These are phyloP conservation scores for Osmerus mordax DNA, from an alignment of 2,113 vertebrate genomes.

Conservation along the genomic window DNA sequence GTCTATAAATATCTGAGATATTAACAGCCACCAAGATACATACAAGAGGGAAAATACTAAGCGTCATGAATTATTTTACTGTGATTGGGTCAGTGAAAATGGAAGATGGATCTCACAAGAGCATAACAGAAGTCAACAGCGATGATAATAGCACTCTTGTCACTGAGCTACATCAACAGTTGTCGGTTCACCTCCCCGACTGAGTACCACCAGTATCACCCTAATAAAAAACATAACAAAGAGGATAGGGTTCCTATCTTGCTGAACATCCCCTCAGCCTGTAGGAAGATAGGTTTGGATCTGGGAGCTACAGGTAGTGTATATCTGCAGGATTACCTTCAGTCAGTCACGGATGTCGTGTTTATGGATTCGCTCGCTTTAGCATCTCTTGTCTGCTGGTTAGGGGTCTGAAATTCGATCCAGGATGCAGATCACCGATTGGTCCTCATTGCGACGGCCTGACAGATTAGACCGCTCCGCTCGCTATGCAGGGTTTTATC, in stretches of 20 bases:
- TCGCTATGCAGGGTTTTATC: not conserved
- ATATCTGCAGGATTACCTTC: constrained; percentile 46
- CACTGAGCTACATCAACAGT: not conserved
- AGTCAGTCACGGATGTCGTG: constrained; percentile 49
- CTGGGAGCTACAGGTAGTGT: constrained; percentile 28
- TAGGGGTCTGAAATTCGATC: constrained; percentile 42
- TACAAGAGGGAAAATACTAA: not conserved
- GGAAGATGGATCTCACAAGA: too few relatives aligned
- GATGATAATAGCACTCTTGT: too few relatives aligned
- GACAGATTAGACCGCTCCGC: constrained; percentile 14
- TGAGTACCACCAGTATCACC: not conserved
- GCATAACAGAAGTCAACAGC: too few relatives aligned
- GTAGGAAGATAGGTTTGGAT: not conserved
- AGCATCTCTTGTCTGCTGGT: constrained; percentile 20
- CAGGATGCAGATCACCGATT: constrained; percentile 37
- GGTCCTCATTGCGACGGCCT: not conserved
- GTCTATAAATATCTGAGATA: not conserved
- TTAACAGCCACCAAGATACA: not conserved
- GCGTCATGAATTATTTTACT: too few relatives aligned
- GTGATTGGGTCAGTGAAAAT: too few relatives aligned
- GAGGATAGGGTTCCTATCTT: not conserved
- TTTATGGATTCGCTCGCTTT: constrained; percentile 60
- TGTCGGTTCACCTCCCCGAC: not conserved
- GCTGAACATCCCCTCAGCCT: not conserved
- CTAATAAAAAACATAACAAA: constrained; percentile 16